These are phyloP conservation scores for Caenorhabditis inopinata DNA, from an alignment of 1,140 invertebrate species.

Conservation along the genomic window DNA sequence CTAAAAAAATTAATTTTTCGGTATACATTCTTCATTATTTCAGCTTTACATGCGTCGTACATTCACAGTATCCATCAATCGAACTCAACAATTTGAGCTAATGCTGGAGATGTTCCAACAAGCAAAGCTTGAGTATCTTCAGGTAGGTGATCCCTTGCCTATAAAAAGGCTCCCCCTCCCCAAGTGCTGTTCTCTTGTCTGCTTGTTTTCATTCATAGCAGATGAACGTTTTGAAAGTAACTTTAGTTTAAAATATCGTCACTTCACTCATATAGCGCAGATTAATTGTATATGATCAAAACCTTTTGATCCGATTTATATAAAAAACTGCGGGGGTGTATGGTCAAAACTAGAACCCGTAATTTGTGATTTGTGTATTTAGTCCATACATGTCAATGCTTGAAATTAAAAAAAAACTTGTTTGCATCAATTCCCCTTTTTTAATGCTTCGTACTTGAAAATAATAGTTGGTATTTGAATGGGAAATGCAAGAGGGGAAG, in stretches of 20 bases:
- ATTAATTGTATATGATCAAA: constrained; percentile 18
- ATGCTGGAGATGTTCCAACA: constrained; percentile 61
- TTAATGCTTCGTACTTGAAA: no score
- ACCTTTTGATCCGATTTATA: not conserved
- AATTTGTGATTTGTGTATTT: constrained; percentile 7
- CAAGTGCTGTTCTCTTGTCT: no score
- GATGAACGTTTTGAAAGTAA: no score
- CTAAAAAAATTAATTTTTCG: not conserved
- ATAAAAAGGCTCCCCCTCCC: no score
- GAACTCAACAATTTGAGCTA: constrained; percentile 60
- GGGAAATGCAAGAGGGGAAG: no score
- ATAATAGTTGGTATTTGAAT: no score
- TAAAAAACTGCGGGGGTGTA: not conserved
- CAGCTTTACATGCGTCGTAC: constrained; percentile 62
- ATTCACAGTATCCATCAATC: constrained; percentile 58
- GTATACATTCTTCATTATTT: constrained; percentile 30
- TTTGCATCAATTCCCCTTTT: not conserved
- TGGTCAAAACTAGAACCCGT: not conserved
- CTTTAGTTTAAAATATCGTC: constrained; percentile 8
- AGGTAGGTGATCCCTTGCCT: constrained; percentile 41
- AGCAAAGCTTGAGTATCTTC: constrained; percentile 59
- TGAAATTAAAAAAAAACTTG: not conserved
- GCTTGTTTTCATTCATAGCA: not conserved
- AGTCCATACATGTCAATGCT: not conserved
- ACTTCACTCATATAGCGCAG: constrained; percentile 8